These are phyloP conservation scores for Goniozus legneri DNA, from an alignment of 1,140 invertebrate species.

Conservation along the genomic window DNA sequence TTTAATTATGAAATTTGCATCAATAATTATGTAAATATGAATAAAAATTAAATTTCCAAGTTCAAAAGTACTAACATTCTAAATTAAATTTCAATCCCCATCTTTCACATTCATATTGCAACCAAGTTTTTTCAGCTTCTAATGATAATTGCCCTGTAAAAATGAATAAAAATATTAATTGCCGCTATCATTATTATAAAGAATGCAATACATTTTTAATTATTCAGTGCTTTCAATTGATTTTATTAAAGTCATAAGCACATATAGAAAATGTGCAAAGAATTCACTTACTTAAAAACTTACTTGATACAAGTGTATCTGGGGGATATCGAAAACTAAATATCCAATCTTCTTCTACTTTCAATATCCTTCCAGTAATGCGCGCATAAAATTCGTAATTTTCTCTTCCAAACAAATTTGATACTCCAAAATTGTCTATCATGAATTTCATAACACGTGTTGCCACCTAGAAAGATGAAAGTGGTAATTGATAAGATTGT, in stretches of 20 bases:
- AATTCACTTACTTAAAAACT: constrained; percentile 43
- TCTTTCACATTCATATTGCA: constrained; percentile 81
- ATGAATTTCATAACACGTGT: constrained; percentile 92
- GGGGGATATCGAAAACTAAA: constrained; percentile 90
- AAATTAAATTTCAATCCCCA: constrained; percentile 78
- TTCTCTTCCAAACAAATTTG: constrained; percentile 89
- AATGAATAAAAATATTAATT: constrained; percentile 7
- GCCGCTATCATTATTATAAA: no score
- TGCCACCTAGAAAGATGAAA: constrained; percentile 65
- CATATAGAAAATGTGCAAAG: background rate
- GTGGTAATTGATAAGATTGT: background rate
- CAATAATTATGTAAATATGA: no score
- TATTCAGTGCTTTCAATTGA: no score
- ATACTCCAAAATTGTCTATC: constrained; percentile 95
- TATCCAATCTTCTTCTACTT: constrained; percentile 92
- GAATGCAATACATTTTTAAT: constrained; percentile 1
- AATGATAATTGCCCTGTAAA: constrained; percentile 78
- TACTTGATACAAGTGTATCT: constrained; percentile 72
- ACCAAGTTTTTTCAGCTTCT: constrained; percentile 83
- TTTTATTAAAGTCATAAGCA: no score
- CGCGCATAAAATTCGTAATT: constrained; percentile 97
- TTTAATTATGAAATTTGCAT: no score
- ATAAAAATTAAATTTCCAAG: no score
- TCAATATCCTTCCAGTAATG: constrained; percentile 87
- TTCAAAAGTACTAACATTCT: constrained; percentile 75